phyloP scores from a whole-genome alignment of 2,888 invertebrate genomes.

The Sphaerophoria rueppellii region DNA sequence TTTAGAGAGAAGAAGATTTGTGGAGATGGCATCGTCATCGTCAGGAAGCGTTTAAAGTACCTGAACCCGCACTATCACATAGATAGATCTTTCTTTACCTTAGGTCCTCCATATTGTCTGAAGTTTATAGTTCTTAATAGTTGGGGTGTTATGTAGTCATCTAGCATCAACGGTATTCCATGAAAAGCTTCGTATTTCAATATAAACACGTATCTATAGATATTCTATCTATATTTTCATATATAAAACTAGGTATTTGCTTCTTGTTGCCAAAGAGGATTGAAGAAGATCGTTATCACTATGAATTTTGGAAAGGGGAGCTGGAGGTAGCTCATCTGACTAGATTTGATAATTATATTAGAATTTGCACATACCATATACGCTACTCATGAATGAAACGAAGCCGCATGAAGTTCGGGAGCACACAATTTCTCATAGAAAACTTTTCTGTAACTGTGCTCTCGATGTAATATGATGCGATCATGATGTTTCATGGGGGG shows the following conservation, averaged over 20 bases:
- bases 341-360: slow-evolving; percentile 41
- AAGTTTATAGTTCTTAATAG: slow-evolving; percentile 71
- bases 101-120: background rate
- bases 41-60: slow-evolving; percentile 69
- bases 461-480: background rate
- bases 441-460: background rate
- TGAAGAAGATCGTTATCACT: slow-evolving; percentile 56
- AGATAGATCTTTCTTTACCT: background rate
- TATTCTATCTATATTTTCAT: background rate
- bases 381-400: no score
- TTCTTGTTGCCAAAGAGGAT: slow-evolving; percentile 45
- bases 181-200: slow-evolving; percentile 18
- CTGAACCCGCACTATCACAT: slow-evolving; percentile 23
- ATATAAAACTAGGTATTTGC: no score
- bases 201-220: slow-evolving; percentile 1
- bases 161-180: slow-evolving; percentile 40
- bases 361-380: slow-evolving; percentile 44
- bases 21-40: slow-evolving; percentile 64
- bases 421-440: background rate
- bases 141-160: slow-evolving; percentile 59
- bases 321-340: slow-evolving; percentile 23
- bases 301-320: slow-evolving; percentile 23
- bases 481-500: background rate
- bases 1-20: slow-evolving; percentile 67
- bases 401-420: no score